Percentiles rank a stretch among this genome's conserved stretches.
Evolutionary conservation across 2,888 invertebrate species (phyloP).

Genomic region (Callimorpha dominula): DNA sequence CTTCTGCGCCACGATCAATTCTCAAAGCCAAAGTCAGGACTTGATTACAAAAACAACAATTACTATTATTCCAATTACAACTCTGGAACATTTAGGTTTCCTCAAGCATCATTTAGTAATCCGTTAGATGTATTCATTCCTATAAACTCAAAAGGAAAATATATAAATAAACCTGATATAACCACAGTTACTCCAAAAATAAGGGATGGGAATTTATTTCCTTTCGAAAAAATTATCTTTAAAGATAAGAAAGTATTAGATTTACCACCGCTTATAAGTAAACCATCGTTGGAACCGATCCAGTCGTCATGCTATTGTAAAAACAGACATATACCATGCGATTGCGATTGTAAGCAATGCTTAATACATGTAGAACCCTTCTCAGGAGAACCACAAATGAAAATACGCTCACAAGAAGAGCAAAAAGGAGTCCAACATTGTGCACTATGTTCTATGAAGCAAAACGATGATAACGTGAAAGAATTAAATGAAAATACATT

Average conservation of each 20-base stretch:
- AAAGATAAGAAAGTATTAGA: slow-evolving; percentile 53
- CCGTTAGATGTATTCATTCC: slow-evolving; percentile 70
- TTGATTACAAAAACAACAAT: slow-evolving; percentile 56
- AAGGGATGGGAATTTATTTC: slow-evolving; percentile 42
- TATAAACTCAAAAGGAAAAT: slow-evolving; percentile 56
- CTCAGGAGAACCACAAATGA: slow-evolving; percentile 41
- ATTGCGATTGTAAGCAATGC: slow-evolving; percentile 74
- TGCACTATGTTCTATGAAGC: slow-evolving; percentile 28
- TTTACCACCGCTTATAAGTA: slow-evolving; percentile 44
- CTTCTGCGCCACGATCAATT: slow-evolving; percentile 68
- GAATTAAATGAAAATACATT: slow-evolving; percentile 62
- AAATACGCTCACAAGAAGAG: slow-evolving; percentile 38
- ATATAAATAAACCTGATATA: slow-evolving; percentile 52
- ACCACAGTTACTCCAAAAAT: slow-evolving; percentile 39
- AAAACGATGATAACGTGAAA: slow-evolving; percentile 39
- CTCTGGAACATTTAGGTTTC: slow-evolving; percentile 50
- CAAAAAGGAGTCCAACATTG: slow-evolving; percentile 33
- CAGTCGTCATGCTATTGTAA: slow-evolving; percentile 70
- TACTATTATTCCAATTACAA: slow-evolving; percentile 59
- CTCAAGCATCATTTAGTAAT: slow-evolving; percentile 52
- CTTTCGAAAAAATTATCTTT: slow-evolving; percentile 50
- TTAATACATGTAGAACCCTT: slow-evolving; percentile 53
- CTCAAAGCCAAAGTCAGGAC: slow-evolving; percentile 59
- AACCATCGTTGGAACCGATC: slow-evolving; percentile 51
- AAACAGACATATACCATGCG: slow-evolving; percentile 65